Evolutionary conservation across 2,797 vertebrate species (phyloP).

Genomic region (Sciaenops ocellatus): DNA sequence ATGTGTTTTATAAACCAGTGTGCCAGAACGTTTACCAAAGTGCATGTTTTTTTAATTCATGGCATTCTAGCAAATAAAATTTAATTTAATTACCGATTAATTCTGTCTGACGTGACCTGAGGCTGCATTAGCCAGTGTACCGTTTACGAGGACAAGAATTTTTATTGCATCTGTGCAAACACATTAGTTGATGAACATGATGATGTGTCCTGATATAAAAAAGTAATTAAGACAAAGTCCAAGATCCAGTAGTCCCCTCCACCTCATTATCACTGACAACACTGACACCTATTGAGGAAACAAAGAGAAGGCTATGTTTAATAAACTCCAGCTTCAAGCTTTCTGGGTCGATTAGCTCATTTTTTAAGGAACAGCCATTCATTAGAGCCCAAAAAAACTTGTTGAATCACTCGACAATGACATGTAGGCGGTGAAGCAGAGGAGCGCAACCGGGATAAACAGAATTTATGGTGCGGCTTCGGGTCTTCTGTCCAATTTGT

Average conservation of each 20-base stretch:
- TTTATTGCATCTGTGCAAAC: conserved; percentile 5
- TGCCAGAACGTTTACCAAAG: neutral
- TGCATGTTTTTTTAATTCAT: neutral
- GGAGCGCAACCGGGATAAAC: conserved; percentile 7
- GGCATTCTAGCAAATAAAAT: neutral
- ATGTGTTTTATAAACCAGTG: conserved; percentile 6
- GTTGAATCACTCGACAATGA: conserved; percentile 20
- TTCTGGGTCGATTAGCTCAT: conserved; percentile 12
- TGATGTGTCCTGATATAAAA: neutral
- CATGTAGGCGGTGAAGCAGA: conserved; percentile 30
- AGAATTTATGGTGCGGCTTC: conserved; percentile 23
- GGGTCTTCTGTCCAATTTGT: conserved; percentile 30
- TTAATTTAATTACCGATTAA: neutral
- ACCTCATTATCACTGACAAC: conserved; percentile 23
- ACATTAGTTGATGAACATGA: neutral
- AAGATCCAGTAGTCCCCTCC: conserved; percentile 9
- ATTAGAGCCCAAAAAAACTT: conserved; percentile 16
- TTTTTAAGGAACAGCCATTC: conserved; percentile 14
- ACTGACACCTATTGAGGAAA: neutral
- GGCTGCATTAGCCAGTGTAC: neutral
- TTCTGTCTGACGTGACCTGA: neutral
- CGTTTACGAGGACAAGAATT: neutral
- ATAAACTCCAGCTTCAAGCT: conserved; percentile 22
- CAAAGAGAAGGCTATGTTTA: conserved; percentile 12
- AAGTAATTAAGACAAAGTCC: conserved; percentile 14